A percentile compares a stretch with the other conserved stretches of the same genome.
These are phyloP conservation scores for Intellagama lesueurii DNA, from an alignment of 2,797 vertebrate genomes.

Conservation along the genomic window DNA sequence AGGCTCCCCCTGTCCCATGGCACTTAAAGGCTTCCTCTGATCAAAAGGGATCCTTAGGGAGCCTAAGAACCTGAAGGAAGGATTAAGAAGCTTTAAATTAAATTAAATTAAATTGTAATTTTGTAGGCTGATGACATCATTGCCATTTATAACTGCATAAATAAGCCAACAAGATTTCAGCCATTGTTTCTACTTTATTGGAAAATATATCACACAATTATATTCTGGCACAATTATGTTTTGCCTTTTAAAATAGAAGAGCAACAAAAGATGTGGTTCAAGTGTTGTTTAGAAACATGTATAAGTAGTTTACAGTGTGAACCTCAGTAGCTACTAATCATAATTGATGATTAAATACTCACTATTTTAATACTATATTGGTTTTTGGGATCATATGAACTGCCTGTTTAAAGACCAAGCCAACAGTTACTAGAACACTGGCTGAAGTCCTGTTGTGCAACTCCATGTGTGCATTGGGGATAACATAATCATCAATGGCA, in stretches of 20 bases:
- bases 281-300: not conserved
- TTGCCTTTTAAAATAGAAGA: constrained; percentile 9
- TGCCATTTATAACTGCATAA: too few relatives aligned
- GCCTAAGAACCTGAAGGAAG: too few relatives aligned
- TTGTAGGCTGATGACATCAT: too few relatives aligned
- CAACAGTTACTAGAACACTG: not conserved
- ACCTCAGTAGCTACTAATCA: not conserved
- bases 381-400: not conserved
- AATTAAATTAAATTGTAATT: too few relatives aligned
- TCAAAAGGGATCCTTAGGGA: too few relatives aligned
- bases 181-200: constrained; percentile 8
- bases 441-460: too few relatives aligned
- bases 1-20: too few relatives aligned
- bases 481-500: too few relatives aligned
- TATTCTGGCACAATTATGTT: not conserved
- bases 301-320: not conserved
- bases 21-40: too few relatives aligned
- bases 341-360: not conserved
- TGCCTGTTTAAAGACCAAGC: not conserved
- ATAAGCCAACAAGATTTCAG: too few relatives aligned
- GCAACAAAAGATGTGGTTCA: not conserved
- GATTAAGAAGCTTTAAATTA: too few relatives aligned
- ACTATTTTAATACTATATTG: not conserved
- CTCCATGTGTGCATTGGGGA: too few relatives aligned
- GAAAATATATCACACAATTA: constrained; percentile 16